Evolutionary conservation across 2,113 vertebrate species (phyloP), one percentile per base, ranked within the genome.

Genomic region (Pagrus major): DNA sequence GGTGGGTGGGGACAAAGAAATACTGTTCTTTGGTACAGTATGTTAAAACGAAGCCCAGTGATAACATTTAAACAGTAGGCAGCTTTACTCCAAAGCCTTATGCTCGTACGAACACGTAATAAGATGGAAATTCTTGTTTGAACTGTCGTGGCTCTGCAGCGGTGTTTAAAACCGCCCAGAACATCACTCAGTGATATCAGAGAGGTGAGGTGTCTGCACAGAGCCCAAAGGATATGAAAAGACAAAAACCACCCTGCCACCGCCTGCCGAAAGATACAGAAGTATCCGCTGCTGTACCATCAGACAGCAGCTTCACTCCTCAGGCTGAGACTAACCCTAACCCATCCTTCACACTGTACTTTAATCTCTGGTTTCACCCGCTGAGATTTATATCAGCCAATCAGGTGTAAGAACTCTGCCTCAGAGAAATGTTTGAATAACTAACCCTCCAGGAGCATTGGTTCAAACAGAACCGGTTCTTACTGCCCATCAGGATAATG

Each of bases 401-500:
- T 74, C 37, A 18, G 21, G 29, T 42, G 2, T n/a, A n/a, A n/a
- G n/a, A 29, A 23, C 39, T 25, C 27, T 15, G 9, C n/a, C 33
- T 51, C 64, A 52, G 54, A 68, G 56, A 33, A 47, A 4, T 11
- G 15, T 65, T 61, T 46, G 59, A 71, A 18, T 15, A 16, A 59
- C 15, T 6, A 29, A 35, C 42, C 33, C 21, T 63, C 47, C 51
- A 18, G 71, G 76, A 63, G 60, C 33, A 1, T 6, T 2, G 49
- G 37, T 46, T 66, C 4, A 3, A 66, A 58, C 79, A 37, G 72
- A 51, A 3, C 44, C 18, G 81, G 63, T 85, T 72, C 74, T 81
- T 39, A 44, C 65, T 81, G 87, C 84, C 90, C 92, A 93, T 94
- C 90, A 91, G 85, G 87, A 68, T 92, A 94, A 94, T 93, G 92